Base-by-base conservation (phyloP, 2,797 vertebrate genomes). In the Megaceryle alcyon region DNA sequence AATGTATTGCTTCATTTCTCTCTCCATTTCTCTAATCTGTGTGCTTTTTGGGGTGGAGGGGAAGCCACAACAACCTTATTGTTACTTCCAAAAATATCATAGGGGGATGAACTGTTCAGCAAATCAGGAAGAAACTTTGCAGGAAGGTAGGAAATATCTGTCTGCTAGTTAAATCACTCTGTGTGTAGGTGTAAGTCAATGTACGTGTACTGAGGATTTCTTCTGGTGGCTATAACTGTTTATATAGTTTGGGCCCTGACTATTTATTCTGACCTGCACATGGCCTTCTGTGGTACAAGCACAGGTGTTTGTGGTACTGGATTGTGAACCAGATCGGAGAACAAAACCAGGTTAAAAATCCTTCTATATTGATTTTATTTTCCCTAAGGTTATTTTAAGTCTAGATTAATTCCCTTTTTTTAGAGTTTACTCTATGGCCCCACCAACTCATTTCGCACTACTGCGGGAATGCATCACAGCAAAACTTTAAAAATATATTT, bases 91-190 rank as follows among this genome's bases (percentile, higher is more conserved):
- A 65, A 94, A 73, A 68, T 83, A 82, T 54, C 3, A 1, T 16
- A 44, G 60, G 70, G 59, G 7, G 68, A 59, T 51, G 54, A 88
- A 93, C 37, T 89, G 48, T 68, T 93, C 9, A 16, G 72, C 72
- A 88, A 70, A 95, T 85, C 37, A 46, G 68, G 72, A 92, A 86
- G 66, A 85, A 92, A 71, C 46, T 88, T 85, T 71, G n/a, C 33
- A 80, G 60, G 61, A 79, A 68, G 64, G 61, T 64, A 66, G 39
- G 86, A 94, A 95, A 69, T 73, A 70, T 86, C 59, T 75, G 68
- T 64, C 53, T 89, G 54, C 20, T 73, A 5, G 59, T 92, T 86
- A 61, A 86, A 35, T 71, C 46, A 31, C 17, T 71, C 14, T 31
- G 2, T 59, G 16, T 51, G 35, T 46, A 37, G 25, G 63, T 87